These are phyloP conservation scores for Andrena hattorfiana DNA, from an alignment of 2,888 invertebrate species.

Conservation along the genomic window DNA sequence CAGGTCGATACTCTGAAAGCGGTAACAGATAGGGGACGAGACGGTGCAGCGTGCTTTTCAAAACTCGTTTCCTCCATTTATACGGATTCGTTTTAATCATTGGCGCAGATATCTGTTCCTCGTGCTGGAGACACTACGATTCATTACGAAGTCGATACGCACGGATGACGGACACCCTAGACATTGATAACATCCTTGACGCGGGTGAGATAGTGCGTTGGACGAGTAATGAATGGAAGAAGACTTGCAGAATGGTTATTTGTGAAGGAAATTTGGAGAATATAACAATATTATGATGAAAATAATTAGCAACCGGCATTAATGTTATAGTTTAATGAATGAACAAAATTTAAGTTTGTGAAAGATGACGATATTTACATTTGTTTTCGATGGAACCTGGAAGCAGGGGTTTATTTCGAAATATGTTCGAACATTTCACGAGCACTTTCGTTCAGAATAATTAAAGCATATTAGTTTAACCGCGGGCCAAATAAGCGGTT, in stretches of 20 bases:
- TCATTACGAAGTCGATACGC: neutral
- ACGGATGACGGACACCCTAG: neutral
- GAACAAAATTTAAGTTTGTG: too few species aligned
- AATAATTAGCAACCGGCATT: too few species aligned
- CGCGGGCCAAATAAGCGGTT: constrained; percentile 2
- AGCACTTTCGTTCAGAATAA: neutral
- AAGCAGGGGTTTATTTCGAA: neutral
- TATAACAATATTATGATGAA: neutral
- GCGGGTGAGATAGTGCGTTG: neutral
- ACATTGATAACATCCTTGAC: neutral
- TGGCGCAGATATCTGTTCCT: constrained; percentile 33
- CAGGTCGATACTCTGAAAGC: constrained; percentile 48
- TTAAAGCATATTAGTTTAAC: neutral
- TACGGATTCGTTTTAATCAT: constrained; percentile 36
- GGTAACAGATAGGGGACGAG: constrained; percentile 18
- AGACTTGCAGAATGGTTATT: neutral
- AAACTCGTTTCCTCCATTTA: constrained; percentile 51
- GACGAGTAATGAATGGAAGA: neutral
- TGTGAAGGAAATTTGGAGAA: neutral
- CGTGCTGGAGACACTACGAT: neutral
- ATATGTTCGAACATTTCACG: neutral
- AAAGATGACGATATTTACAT: too few species aligned
- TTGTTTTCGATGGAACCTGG: neutral
- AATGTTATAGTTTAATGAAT: too few species aligned
- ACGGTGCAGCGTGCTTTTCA: constrained; percentile 24